These are phyloP conservation scores for Campylomormyrus numenius DNA, from an alignment of 2,113 vertebrate genomes.

Conservation along the genomic window DNA sequence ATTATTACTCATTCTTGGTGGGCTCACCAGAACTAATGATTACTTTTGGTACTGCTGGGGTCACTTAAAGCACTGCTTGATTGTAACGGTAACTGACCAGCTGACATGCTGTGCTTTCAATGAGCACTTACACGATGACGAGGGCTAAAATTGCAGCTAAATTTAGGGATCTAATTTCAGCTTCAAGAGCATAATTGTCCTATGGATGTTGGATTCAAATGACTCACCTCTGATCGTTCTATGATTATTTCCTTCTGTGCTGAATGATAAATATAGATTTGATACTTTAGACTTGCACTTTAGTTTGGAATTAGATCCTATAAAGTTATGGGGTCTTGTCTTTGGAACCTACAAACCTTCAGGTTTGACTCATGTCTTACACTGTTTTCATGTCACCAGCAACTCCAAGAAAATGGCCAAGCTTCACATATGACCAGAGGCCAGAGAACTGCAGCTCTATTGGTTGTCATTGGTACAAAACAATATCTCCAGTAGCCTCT, in stretches of 20 bases:
- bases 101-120: not conserved
- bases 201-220: not conserved
- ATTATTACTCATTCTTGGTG: constrained; percentile 3
- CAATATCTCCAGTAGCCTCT: not conserved
- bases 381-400: not conserved
- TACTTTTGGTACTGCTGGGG: not conserved
- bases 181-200: not conserved
- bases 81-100: constrained; percentile 2
- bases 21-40: not conserved
- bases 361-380: not conserved
- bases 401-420: not conserved
- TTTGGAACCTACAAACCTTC: not conserved
- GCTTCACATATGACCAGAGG: not conserved
- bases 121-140: not conserved
- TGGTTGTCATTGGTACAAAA: not conserved
- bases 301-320: not conserved
- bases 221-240: constrained; percentile 7
- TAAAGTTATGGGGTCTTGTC: not conserved
- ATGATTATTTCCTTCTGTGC: not conserved
- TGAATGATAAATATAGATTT: not conserved
- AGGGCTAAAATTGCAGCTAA: constrained; percentile 2
- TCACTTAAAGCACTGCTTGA: constrained; percentile 9
- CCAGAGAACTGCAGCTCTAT: not conserved
- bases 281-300: not conserved
- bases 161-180: constrained; percentile 21